Base-by-base conservation (phyloP, 2,797 vertebrate species). In the Cuniculus paca region DNA sequence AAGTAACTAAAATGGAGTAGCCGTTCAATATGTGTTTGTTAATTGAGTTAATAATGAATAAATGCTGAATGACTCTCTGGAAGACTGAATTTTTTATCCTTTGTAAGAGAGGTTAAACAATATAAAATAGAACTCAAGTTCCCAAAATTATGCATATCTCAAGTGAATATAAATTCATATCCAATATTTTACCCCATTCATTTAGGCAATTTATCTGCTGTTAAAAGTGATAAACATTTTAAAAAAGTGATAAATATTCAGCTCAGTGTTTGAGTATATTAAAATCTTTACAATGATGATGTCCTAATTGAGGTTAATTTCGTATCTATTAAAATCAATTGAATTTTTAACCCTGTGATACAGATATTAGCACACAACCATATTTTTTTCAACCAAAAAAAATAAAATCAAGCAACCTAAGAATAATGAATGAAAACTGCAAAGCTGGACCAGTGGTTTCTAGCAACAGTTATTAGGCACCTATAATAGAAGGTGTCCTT, bases 261-360 rank as follows among this genome's bases (percentile, higher is more conserved):
- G 61, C 75, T 95, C 92, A 72, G 42, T 54, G 93, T 91, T 92
- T 94, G 90, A 72, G 28, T 45, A 87, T 87, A 94, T 86, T 96
- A 95, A 87, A 89, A 60, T 81, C 82, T 95, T 96, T 68, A 96
- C 88, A 94, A 96, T 87, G 95, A 92, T 81, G 70, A 70, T 88
- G 48, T 28, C 77, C 68, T 96, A 92, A 91, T 72, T 87, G 79
- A 94, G 63, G 75, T 94, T 96, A 94, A 97, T 97, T 94, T 95
- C 39, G 54, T 60, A 91, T 88, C 80, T 82, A 75, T 94, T 95
- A 96, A 96, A 96, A 96, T 84, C 42, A 85, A 89, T 92, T 92
- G 68, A 75, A 88, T 95, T 95, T 96, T 97, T 93, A 97, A 97
- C 58, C 75, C 31, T 78, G 58, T 74, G 9, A 95, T 60, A 92